These are phyloP conservation scores for Laterallus jamaicensis DNA, from an alignment of 2,113 vertebrate genomes.

Conservation along the genomic window DNA sequence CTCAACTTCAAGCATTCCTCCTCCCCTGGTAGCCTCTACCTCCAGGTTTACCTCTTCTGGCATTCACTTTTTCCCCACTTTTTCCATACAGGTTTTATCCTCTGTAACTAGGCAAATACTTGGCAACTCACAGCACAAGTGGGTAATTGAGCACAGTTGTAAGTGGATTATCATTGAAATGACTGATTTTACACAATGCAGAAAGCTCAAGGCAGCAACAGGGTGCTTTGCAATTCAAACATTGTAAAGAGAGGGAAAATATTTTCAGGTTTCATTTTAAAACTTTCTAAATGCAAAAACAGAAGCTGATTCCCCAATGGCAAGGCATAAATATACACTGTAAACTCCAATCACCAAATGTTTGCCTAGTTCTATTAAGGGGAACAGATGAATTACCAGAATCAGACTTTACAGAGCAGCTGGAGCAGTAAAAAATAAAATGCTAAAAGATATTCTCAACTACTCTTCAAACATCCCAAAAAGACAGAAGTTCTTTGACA, in stretches of 20 bases:
- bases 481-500: neutral
- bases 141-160: slow-evolving; percentile 47
- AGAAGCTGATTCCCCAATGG: slow-evolving; percentile 30
- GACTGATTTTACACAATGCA: slow-evolving; percentile 36
- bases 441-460: slow-evolving; percentile 8
- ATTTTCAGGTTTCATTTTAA: slow-evolving; percentile 55
- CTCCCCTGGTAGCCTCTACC: neutral
- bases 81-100: slow-evolving; percentile 17
- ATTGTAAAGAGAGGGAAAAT: slow-evolving; percentile 31
- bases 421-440: slow-evolving; percentile 40
- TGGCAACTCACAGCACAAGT: slow-evolving; percentile 43
- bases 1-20: neutral
- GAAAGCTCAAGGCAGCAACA: slow-evolving; percentile 58
- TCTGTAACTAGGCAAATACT: slow-evolving; percentile 41
- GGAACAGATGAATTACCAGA: slow-evolving; percentile 43
- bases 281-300: slow-evolving; percentile 48
- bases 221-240: slow-evolving; percentile 56
- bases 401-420: slow-evolving; percentile 20
- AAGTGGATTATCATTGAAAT: slow-evolving; percentile 59
- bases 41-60: neutral
- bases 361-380: slow-evolving; percentile 32
- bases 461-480: slow-evolving; percentile 8
- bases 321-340: slow-evolving; percentile 41
- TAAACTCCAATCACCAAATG: slow-evolving; percentile 38
- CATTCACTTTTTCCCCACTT: neutral